Evolutionary conservation across 2,888 invertebrate genomes (phyloP).

Genomic region (Antitype chi): DNA sequence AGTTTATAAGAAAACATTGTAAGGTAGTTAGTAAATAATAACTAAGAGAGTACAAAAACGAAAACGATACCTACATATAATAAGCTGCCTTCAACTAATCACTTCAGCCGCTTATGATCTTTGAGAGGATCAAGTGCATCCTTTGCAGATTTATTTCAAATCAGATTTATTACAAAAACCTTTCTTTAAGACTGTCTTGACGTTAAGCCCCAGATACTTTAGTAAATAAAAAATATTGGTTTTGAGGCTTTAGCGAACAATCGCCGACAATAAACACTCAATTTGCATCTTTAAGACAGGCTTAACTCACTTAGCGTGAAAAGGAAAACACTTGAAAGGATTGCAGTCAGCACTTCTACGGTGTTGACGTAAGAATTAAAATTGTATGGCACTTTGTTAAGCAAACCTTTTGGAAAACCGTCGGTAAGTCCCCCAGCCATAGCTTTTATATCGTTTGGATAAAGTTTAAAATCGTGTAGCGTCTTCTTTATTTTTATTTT

Average conservation of each 20-base stretch:
- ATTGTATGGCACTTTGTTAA: conserved; percentile 9
- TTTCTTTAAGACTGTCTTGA: conserved; percentile 6
- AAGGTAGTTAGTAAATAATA: too few relatives aligned
- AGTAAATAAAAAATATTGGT: conserved; percentile 64
- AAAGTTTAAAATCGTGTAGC: conserved; percentile 32
- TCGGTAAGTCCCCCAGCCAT: background rate
- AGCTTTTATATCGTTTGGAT: background rate
- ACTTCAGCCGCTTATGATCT: background rate
- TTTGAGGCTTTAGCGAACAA: conserved; percentile 65
- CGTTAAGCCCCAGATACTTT: conserved; percentile 14
- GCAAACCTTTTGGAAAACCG: background rate
- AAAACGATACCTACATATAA: background rate
- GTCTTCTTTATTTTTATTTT: conserved; percentile 21
- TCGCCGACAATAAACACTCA: conserved; percentile 54
- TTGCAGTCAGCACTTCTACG: conserved; percentile 17
- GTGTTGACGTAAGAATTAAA: conserved; percentile 25
- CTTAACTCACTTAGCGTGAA: conserved; percentile 49
- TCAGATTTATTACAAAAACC: conserved; percentile 2
- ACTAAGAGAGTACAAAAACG: too few relatives aligned
- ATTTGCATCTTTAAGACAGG: conserved; percentile 57
- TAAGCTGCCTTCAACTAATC: background rate
- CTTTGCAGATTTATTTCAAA: background rate
- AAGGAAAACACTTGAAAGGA: conserved; percentile 40
- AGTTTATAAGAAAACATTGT: too few relatives aligned
- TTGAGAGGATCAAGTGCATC: background rate